Evolutionary conservation across 2,113 vertebrate genomes (phyloP).

Genomic region (Dascyllus trimaculatus): DNA sequence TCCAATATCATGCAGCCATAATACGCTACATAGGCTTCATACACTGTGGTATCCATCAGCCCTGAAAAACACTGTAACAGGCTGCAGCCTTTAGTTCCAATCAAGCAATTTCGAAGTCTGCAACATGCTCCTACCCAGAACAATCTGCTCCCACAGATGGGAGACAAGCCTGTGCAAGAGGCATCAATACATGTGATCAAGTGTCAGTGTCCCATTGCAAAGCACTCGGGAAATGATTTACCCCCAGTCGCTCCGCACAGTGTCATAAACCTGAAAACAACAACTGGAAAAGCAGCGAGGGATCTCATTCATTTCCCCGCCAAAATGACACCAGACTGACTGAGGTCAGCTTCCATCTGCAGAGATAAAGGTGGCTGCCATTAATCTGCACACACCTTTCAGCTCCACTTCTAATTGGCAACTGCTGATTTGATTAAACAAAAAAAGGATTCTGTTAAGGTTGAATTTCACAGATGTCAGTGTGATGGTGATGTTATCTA

Average conservation of each 20-base stretch:
- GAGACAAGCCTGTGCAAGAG: conserved; percentile 25
- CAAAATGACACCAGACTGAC: conserved; percentile 22
- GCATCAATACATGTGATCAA: conserved; percentile 60
- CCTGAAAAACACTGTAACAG: background rate
- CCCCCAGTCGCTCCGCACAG: conserved; percentile 54
- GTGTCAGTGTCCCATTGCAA: conserved; percentile 53
- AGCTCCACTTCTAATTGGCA: conserved; percentile 25
- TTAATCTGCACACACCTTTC: conserved; percentile 39
- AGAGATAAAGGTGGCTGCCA: conserved; percentile 15
- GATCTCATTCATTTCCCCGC: conserved; percentile 40
- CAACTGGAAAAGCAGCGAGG: conserved; percentile 51
- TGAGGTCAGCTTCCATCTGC: conserved; percentile 50
- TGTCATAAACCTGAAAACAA: conserved; percentile 63
- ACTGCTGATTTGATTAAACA: background rate
- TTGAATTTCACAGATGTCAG: background rate
- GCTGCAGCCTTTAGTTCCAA: conserved; percentile 25
- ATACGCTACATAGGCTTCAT: no score
- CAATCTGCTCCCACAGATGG: conserved; percentile 71
- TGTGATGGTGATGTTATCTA: background rate
- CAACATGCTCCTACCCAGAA: conserved; percentile 30
- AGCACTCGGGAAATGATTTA: conserved; percentile 49
- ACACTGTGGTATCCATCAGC: background rate
- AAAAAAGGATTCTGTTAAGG: background rate
- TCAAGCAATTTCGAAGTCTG: conserved; percentile 3
- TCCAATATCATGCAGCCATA: no score